Base-by-base conservation (phyloP, 2,888 invertebrate genomes). In the Plebejus anna region DNA sequence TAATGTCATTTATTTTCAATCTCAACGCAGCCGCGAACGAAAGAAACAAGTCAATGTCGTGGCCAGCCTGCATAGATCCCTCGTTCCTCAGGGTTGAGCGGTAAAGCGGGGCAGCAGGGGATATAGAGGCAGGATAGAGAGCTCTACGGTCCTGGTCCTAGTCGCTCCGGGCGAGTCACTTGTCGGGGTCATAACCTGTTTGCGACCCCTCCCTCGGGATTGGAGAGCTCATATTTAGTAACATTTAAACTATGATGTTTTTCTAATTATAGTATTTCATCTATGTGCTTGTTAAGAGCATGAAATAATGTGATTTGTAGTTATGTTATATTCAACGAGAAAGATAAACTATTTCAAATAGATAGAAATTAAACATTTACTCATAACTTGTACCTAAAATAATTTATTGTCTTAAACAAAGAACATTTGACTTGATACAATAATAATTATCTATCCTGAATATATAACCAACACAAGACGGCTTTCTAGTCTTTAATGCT, bases 101-200 rank as follows among this genome's bases (percentile, higher is more conserved):
- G 59, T 76, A 78, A 78, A 77, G 77, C 75, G 78, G 82, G 80
- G 79, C 76, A 75, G 70, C 71, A 80, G 83, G 85, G 84, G 86
- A 80, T 79, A 79, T 80, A 82, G 82, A 79, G 83, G 82, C 83
- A 82, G 81, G 80, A 79, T 81, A 81, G 81, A 81, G 83, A 82
- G 90, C 80, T 89, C 91, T 89, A 84, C 77, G 72, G 81, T 78
- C 79, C 80, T 91, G 90, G 93, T 84, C 85, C 86, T 83, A 84
- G 86, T 89, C 87, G 89, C 90, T 90, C 89, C 88, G 88, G 90
- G 89, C 92, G 88, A 92, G 92, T 91, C 90, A 92, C 91, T 93
- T 90, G 92, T 91, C 91, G 92, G 90, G 93, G 93, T 93, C 93
- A 93, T 92, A 93, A 92, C 93, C 93, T 93, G 93, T 92, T 92